Base-by-base conservation (phyloP, 2,113 vertebrate genomes). In the Saimiri boliviensis region DNA sequence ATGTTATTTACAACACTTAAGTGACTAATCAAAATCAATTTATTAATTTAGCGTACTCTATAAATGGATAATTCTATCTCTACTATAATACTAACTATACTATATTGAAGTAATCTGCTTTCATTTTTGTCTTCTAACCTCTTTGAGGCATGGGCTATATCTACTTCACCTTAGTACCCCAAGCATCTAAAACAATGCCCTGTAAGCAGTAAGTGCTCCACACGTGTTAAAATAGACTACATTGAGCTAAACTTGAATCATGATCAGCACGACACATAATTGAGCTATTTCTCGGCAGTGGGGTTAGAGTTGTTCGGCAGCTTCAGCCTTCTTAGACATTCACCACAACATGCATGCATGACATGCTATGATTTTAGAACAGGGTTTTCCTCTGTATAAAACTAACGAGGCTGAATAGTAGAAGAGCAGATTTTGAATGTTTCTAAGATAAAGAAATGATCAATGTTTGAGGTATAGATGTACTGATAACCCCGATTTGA, bases 251-350 rank as follows among this genome's bases (percentile, higher is more conserved):
- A 42, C n/a, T 86, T 90, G 47, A 91, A 56, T 94, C n/a, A 6
- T 6, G 32, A 60, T 91, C 60, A 79, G 30, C 79, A 86, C 54
- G 60, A 83, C 27, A 89, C 56, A n/a, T 52, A 68, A 88, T 32
- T 93, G 54, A 92, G 35, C 60, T 96, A 35, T 91, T 97, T 92
- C 56, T 83, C 60, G 21, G 68, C 68, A 91, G 81, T 86, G 49
- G 54, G 42, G 17, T 85, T 88, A 90, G 45, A 88, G 58, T 4
- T 80, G 45, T 85, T 80, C 86, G 60, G 85, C 47, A 87, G 71
- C 73, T 82, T 89, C 49, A 27, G 58, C 70, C 91, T 96, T 96
- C 86, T 97, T 91, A 97, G 77, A 79, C 56, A 80, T 95, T 94
- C 5, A 35, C 87, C 16, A 95, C 58, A 60, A 94, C 42, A 58